These are phyloP conservation scores for Zaprionus camerounensis DNA, from an alignment of 1,140 invertebrate species.

Conservation along the genomic window DNA sequence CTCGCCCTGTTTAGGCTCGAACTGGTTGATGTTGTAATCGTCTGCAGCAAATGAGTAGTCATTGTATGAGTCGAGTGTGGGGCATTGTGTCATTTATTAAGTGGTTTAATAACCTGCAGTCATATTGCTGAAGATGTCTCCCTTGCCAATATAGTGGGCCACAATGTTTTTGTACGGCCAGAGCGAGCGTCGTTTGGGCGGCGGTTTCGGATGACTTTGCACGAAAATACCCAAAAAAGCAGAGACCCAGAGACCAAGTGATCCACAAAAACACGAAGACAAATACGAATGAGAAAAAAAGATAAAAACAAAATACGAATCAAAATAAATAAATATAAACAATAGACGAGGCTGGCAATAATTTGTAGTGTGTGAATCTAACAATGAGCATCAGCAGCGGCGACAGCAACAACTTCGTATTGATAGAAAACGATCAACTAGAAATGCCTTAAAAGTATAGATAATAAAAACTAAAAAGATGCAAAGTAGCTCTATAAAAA, in stretches of 20 bases:
- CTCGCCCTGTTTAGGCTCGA: slow-evolving; percentile 89
- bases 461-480: slow-evolving; percentile 43
- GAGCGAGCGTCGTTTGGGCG: slow-evolving; percentile 75
- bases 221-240: slow-evolving; percentile 39
- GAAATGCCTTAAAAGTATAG: slow-evolving; percentile 47
- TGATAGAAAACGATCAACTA: slow-evolving; percentile 44
- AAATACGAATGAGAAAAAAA: slow-evolving; percentile 11
- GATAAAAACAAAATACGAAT: neutral
- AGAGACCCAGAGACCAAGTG: slow-evolving; percentile 37
- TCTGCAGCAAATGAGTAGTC: slow-evolving; percentile 86
- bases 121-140: slow-evolving; percentile 83
- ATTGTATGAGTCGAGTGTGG: slow-evolving; percentile 24
- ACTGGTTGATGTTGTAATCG: slow-evolving; percentile 93
- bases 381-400: slow-evolving; percentile 57
- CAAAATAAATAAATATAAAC: slow-evolving; percentile 38
- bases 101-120: slow-evolving; percentile 76
- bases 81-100: slow-evolving; percentile 65
- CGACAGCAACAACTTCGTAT: slow-evolving; percentile 42
- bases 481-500: slow-evolving; percentile 62
- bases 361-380: slow-evolving; percentile 56
- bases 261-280: slow-evolving; percentile 48
- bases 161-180: slow-evolving; percentile 80
- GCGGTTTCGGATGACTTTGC: slow-evolving; percentile 81
- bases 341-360: slow-evolving; percentile 72
- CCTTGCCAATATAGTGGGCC: slow-evolving; percentile 83